Percentiles rank a stretch among this genome's conserved stretches.
These are phyloP conservation scores for Tetanocera ferruginea DNA, from an alignment of 2,888 invertebrate genomes.

Conservation along the genomic window DNA sequence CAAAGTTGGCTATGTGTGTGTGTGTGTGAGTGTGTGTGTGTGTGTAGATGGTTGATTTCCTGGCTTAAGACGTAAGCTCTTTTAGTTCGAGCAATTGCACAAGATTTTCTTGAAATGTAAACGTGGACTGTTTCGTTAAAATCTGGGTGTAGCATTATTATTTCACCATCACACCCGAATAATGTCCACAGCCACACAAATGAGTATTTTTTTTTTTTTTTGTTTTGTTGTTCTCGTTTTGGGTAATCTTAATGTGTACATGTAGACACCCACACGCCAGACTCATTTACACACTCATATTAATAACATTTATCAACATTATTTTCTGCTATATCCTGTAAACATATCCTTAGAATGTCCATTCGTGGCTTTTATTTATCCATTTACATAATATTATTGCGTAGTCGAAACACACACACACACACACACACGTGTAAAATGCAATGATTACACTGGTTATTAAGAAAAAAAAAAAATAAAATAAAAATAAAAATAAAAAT, in stretches of 20 bases:
- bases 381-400: slow-evolving; percentile 50
- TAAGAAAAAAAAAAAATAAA: background rate
- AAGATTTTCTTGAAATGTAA: slow-evolving; percentile 10
- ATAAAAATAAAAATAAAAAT: too few species aligned
- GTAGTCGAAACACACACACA: slow-evolving; percentile 1
- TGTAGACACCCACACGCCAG: background rate
- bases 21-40: too few species aligned
- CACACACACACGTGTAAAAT: slow-evolving; percentile 49
- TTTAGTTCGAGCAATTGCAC: slow-evolving; percentile 9
- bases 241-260: background rate
- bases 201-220: background rate
- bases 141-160: background rate
- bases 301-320: slow-evolving; percentile 42
- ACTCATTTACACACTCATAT: background rate
- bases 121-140: background rate
- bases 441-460: slow-evolving; percentile 58
- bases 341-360: slow-evolving; percentile 35
- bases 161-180: background rate
- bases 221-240: background rate
- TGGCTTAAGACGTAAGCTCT: too few species aligned
- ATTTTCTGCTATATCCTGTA: slow-evolving; percentile 33
- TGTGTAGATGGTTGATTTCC: too few species aligned
- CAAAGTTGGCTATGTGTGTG: too few species aligned
- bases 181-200: background rate
- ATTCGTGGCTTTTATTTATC: slow-evolving; percentile 39